These are phyloP conservation scores for Tenthredo scrophulariae DNA, from an alignment of 2,888 invertebrate species.

Conservation along the genomic window DNA sequence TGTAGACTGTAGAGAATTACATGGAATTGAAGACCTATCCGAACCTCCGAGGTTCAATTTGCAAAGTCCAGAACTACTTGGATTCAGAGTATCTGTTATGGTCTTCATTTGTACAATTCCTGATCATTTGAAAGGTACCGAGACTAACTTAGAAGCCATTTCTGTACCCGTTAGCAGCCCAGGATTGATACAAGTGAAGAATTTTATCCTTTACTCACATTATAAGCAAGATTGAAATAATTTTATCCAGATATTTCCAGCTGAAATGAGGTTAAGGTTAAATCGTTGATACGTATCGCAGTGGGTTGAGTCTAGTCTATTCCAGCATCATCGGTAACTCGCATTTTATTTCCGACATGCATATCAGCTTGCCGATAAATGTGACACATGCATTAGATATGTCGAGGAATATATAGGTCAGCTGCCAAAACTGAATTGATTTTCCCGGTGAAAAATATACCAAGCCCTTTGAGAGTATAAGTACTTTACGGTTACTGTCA, in stretches of 20 bases:
- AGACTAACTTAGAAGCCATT: background rate
- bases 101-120: background rate
- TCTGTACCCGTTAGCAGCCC: background rate
- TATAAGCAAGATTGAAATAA: background rate
- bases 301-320: background rate
- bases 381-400: conserved; percentile 12
- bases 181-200: background rate
- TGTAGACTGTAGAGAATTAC: too few relatives aligned
- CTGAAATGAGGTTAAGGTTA: conserved; percentile 2
- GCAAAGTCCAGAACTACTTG: background rate
- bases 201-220: background rate
- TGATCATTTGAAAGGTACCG: background rate
- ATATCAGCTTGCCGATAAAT: conserved; percentile 20
- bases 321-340: conserved; percentile 18
- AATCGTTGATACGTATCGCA: conserved; percentile 6
- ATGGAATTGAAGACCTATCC: background rate
- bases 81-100: background rate
- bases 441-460: background rate
- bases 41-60: background rate
- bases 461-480: background rate
- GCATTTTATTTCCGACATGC: conserved; percentile 3
- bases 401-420: conserved; percentile 28
- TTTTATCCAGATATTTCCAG: background rate
- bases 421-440: conserved; percentile 12
- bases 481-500: background rate